Evolutionary conservation across 2,113 vertebrate genomes (phyloP).

Genomic region (Sapayoa aenigma): DNA sequence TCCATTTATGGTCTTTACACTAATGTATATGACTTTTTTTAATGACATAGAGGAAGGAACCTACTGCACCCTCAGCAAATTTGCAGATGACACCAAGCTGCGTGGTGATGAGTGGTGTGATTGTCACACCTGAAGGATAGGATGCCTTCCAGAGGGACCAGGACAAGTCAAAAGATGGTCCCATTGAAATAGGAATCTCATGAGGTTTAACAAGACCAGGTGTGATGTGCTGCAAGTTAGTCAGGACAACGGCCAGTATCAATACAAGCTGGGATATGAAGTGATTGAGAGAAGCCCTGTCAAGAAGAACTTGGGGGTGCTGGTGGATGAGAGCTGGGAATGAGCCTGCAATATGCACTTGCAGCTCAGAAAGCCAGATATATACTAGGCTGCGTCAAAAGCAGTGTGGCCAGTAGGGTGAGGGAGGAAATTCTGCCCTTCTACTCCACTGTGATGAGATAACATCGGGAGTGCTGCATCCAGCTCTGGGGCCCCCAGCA

Average conservation of each 20-base stretch:
- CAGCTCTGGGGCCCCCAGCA: too few species aligned
- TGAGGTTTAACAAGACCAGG: not conserved
- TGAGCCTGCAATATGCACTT: too few species aligned
- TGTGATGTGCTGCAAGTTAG: not conserved
- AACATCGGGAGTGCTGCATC: not conserved
- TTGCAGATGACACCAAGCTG: not conserved
- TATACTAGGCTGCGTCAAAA: not conserved
- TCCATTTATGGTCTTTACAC: not conserved
- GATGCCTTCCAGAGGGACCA: not conserved
- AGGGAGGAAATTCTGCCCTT: not conserved
- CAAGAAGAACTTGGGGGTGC: not conserved
- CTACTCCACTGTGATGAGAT: not conserved
- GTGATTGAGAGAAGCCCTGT: not conserved
- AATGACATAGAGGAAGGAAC: too few species aligned
- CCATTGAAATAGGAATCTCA: not conserved
- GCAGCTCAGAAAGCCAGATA: not conserved
- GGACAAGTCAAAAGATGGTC: not conserved
- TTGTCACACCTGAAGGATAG: not conserved
- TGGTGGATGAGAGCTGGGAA: not conserved
- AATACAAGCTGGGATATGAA: not conserved
- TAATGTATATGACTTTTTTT: not conserved
- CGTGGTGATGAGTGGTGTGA: not conserved
- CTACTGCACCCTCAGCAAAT: not conserved
- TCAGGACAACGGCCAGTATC: not conserved
- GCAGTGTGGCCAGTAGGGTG: accelerated